phyloP scores from a whole-genome alignment of 2,888 invertebrate species.

The Cryptosula pallasiana region DNA sequence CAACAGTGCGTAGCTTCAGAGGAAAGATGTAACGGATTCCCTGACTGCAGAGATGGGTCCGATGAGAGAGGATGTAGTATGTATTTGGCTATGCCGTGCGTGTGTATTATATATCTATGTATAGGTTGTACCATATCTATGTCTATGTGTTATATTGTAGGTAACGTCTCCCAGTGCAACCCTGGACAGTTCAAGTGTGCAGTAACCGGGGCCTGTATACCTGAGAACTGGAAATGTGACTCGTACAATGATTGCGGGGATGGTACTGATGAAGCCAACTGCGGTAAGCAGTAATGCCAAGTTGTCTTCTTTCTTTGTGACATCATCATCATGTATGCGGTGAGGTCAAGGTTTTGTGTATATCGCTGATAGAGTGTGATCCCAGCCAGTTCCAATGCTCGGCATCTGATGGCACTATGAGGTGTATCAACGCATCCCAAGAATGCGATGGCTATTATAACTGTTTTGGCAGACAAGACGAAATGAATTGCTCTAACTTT shows the following conservation, averaged over 20 bases:
- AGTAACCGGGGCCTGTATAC: background rate
- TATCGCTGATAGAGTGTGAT: background rate
- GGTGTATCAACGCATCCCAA: slow-evolving; percentile 15
- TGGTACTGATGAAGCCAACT: slow-evolving; percentile 67
- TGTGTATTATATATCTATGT: background rate
- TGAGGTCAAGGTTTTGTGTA: too few species aligned
- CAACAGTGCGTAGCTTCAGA: background rate
- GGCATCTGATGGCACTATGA: slow-evolving; percentile 4
- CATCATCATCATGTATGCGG: too few species aligned
- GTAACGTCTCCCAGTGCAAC: background rate
- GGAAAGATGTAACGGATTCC: background rate
- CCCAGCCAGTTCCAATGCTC: background rate
- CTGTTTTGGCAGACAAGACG: slow-evolving; percentile 21
- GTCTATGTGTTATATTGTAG: background rate
- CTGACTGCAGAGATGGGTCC: slow-evolving; percentile 8
- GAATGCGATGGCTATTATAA: slow-evolving; percentile 21
- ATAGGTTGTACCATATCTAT: background rate
- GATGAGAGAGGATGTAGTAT: slow-evolving; percentile 20
- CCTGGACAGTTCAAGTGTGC: background rate
- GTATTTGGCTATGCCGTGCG: background rate
- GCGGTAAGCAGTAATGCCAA: background rate
- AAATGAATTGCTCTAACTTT: slow-evolving; percentile 15
- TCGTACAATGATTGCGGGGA: slow-evolving; percentile 67
- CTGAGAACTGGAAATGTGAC: slow-evolving; percentile 31
- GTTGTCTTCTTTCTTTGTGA: too few species aligned